A percentile compares a stretch with the other conserved stretches of the same genome.
phyloP scores from a whole-genome alignment of 2,888 invertebrate species.

The Belgica antarctica region DNA sequence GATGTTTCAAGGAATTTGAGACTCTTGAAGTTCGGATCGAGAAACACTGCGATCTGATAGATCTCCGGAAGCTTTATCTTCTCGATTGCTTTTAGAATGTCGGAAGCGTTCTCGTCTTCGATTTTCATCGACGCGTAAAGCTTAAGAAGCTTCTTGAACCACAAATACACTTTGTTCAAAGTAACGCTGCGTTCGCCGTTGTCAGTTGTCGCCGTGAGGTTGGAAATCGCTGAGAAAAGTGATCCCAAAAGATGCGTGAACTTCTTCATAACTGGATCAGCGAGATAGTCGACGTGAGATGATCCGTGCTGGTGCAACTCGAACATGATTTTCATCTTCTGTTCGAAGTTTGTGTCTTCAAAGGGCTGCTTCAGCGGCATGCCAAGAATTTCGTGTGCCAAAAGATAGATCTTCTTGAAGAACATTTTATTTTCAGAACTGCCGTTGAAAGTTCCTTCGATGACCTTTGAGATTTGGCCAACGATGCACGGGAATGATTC shows the following conservation, averaged over 20 bases:
- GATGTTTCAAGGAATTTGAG: constrained; percentile 45
- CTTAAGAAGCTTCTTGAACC: constrained; percentile 45
- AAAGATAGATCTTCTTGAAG: constrained; percentile 28
- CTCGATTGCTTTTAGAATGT: constrained; percentile 12
- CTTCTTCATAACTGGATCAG: background rate
- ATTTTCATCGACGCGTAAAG: constrained; percentile 19
- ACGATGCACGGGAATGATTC: constrained; percentile 22
- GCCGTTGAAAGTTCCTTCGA: constrained; percentile 5
- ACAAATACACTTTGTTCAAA: constrained; percentile 45
- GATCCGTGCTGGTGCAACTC: background rate
- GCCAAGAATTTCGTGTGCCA: constrained; percentile 7
- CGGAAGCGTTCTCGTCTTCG: background rate
- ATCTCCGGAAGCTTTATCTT: constrained; percentile 40
- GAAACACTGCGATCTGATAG: constrained; percentile 45
- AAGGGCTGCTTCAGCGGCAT: background rate
- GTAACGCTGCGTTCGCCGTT: constrained; percentile 26
- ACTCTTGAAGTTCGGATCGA: constrained; percentile 46
- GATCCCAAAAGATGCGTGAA: constrained; percentile 16
- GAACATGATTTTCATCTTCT: constrained; percentile 29
- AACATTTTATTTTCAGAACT: constrained; percentile 14
- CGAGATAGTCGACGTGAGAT: background rate
- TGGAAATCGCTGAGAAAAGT: constrained; percentile 26
- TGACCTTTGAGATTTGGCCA: constrained; percentile 19
- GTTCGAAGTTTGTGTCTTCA: background rate
- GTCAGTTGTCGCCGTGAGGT: constrained; percentile 12